Evolutionary conservation across 2,113 vertebrate species (phyloP), one percentile per base, ranked within the genome.

Genomic region (Hemibagrus wyckioides): DNA sequence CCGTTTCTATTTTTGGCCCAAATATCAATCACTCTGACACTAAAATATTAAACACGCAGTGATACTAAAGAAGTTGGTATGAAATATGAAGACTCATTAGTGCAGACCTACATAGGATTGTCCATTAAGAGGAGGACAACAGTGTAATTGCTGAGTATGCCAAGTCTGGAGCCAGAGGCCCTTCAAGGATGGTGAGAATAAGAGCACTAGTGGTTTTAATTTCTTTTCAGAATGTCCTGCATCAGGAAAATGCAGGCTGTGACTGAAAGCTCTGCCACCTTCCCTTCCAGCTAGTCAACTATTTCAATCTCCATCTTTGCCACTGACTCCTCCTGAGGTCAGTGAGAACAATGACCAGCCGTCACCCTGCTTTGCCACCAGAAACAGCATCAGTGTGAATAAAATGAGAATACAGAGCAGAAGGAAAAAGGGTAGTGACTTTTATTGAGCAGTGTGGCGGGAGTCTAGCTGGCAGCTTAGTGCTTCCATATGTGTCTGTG

Each of bases 51-150:
- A 92, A 88, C 8, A n/a, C 36, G 81, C 80, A 76, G 41, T 88
- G 77, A 83, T 82, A 59, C 77, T 71, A 88, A 90, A 87, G 77
- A 89, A 79, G 77, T 73, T 86, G 77, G 85, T 86, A 87, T 89
- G 90, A 92, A 87, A 90, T 86, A 91, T 92, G 89, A 57, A 84
- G 76, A 79, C 82, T 91, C 86, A 91, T 92, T 89, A 92, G 85
- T 28, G 36, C 39, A 73, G 84, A 82, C 86, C 83, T 65, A 83
- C 80, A 84, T 54, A 86, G 54, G 65, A 88, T 75, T 87, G 82
- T 87, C 83, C 80, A 88, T 90, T 89, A 65, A 54, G 36, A 87
- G 83, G 80, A 61, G 80, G 56, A n/a, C 36, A 69, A 69, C 77
- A 14, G 15, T 80, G 65, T 41, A 25, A 65, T 48, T 59, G 79